Conservation (phyloP, 2,888 invertebrate species). For the Quadroppia sp. region DNA sequence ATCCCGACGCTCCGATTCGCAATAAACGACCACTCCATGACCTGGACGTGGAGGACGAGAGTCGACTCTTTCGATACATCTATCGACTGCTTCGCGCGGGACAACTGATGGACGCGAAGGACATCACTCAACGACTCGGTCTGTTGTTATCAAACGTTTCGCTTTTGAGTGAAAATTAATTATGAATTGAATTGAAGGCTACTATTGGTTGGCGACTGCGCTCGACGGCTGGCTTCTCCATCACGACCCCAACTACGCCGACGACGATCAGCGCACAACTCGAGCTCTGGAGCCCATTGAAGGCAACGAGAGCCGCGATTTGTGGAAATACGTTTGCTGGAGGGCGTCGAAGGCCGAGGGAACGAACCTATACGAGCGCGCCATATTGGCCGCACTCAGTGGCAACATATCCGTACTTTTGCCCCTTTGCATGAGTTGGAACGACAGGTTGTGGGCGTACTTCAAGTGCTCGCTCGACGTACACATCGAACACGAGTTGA, state of each 20-base stretch:
- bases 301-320: slow-evolving; percentile 67
- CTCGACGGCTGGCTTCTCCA: slow-evolving; percentile 83
- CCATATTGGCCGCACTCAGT: slow-evolving; percentile 72
- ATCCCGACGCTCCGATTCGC: slow-evolving; percentile 82
- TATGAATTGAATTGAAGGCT: slow-evolving; percentile 58
- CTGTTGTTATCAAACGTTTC: neutral
- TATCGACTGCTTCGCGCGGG: slow-evolving; percentile 79
- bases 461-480: slow-evolving; percentile 59
- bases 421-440: slow-evolving; percentile 73
- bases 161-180: neutral
- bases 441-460: slow-evolving; percentile 85
- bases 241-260: slow-evolving; percentile 72
- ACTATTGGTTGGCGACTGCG: slow-evolving; percentile 84
- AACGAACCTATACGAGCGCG: slow-evolving; percentile 55
- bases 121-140: slow-evolving; percentile 68
- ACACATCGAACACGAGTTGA: slow-evolving; percentile 72
- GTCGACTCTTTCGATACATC: slow-evolving; percentile 60
- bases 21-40: slow-evolving; percentile 75
- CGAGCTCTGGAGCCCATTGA: slow-evolving; percentile 60
- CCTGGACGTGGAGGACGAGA: slow-evolving; percentile 77
- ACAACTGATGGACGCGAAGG: slow-evolving; percentile 69
- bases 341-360: slow-evolving; percentile 54
- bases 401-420: slow-evolving; percentile 76
- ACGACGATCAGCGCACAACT: slow-evolving; percentile 12
- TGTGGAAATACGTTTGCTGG: slow-evolving; percentile 61